phyloP scores from a whole-genome alignment of 2,113 vertebrate species.

The Porphyrio hochstetteri region DNA sequence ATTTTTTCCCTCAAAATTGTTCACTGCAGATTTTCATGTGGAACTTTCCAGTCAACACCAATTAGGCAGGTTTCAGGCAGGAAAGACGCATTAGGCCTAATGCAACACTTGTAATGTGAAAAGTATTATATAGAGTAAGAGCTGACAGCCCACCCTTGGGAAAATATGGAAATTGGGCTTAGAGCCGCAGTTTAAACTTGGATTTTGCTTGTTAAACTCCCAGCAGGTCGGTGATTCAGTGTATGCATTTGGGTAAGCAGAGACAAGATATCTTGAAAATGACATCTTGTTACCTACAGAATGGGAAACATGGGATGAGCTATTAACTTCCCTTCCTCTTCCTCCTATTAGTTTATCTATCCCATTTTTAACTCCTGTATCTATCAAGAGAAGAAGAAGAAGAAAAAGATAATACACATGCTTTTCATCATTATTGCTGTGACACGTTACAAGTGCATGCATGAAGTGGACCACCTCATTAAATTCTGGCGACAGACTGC shows the following conservation, averaged over 20 bases:
- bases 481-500: background rate
- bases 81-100: background rate
- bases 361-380: background rate
- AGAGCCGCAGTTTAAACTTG: slow-evolving; percentile 32
- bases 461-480: background rate
- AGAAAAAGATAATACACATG: background rate
- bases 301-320: background rate
- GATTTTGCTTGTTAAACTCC: slow-evolving; percentile 44
- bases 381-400: background rate
- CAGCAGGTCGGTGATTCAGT: slow-evolving; percentile 21
- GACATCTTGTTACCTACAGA: slow-evolving; percentile 10
- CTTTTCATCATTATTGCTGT: background rate
- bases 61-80: background rate
- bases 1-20: background rate
- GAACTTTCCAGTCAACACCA: background rate
- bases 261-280: slow-evolving; percentile 29
- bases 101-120: slow-evolving; percentile 1
- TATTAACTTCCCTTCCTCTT: background rate
- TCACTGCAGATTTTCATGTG: background rate
- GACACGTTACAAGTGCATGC: background rate
- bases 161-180: slow-evolving; percentile 25
- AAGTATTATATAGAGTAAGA: slow-evolving; percentile 2
- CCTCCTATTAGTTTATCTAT: background rate
- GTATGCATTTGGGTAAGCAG: background rate
- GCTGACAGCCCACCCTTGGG: slow-evolving; percentile 28